Evolutionary conservation across 2,113 vertebrate genomes (phyloP).

Genomic region (Promerops cafer): DNA sequence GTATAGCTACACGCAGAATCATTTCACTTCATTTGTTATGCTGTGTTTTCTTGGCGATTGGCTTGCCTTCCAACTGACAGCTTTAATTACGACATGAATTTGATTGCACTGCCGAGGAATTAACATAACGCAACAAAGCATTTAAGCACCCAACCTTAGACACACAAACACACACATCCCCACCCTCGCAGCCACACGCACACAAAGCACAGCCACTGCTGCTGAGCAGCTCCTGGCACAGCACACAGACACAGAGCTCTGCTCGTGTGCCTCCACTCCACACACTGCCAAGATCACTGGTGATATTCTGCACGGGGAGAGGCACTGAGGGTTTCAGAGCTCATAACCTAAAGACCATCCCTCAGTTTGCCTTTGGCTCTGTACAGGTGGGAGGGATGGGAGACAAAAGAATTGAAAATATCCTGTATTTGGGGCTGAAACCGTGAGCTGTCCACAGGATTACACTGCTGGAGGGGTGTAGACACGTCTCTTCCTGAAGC

Average conservation of each 20-base stretch:
- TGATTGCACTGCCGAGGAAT: slow-evolving; percentile 87
- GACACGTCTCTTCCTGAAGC: neutral
- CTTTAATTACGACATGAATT: slow-evolving; percentile 96
- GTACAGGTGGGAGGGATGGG: neutral
- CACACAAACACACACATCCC: slow-evolving; percentile 53
- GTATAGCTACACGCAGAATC: slow-evolving; percentile 92
- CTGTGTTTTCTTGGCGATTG: slow-evolving; percentile 88
- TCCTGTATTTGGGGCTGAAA: neutral
- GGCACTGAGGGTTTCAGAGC: neutral
- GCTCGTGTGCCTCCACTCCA: neutral
- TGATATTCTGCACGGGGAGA: neutral
- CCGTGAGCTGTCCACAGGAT: neutral
- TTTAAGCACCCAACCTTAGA: slow-evolving; percentile 72
- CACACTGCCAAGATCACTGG: neutral
- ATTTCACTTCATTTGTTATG: slow-evolving; percentile 91
- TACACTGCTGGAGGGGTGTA: neutral
- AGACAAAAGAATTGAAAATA: neutral
- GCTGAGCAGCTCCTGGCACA: neutral
- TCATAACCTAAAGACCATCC: neutral
- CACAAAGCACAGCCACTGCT: slow-evolving; percentile 19
- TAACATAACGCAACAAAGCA: slow-evolving; percentile 86
- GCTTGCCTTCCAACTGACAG: slow-evolving; percentile 92
- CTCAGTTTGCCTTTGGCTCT: neutral
- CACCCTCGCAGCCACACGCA: neutral
- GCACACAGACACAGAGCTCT: neutral